A percentile compares a stretch with the other conserved stretches of the same genome.
Evolutionary conservation across 2,113 vertebrate genomes (phyloP).

Genomic region (Catagonus wagneri): DNA sequence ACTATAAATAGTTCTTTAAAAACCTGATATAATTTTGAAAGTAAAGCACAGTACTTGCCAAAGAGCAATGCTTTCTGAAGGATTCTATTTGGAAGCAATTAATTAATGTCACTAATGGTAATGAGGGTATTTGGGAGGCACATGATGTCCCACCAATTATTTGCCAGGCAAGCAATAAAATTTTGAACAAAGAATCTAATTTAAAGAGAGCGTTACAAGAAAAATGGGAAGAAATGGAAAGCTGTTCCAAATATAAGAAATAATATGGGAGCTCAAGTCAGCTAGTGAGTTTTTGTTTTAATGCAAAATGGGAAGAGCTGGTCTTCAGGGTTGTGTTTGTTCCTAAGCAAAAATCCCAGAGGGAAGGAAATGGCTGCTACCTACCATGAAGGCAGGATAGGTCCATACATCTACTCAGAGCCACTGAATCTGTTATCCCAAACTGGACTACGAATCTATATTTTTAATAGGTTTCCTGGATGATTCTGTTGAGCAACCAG

Average conservation of each 20-base stretch:
- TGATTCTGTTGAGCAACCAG: not conserved
- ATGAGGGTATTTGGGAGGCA: not conserved
- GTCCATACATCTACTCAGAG: not conserved
- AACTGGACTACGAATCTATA: not conserved
- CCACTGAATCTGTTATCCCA: no score
- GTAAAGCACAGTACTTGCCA: constrained; percentile 6
- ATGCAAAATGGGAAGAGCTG: not conserved
- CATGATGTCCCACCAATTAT: not conserved
- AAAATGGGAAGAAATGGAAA: constrained; percentile 13
- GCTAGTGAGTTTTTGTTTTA: not conserved
- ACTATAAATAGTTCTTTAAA: constrained; percentile 11
- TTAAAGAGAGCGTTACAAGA: not conserved
- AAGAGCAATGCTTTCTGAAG: constrained; percentile 12
- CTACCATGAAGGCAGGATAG: not conserved
- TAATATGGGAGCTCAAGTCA: not conserved
- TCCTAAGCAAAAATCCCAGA: not conserved
- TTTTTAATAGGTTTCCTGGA: not conserved
- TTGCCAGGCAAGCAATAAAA: not conserved
- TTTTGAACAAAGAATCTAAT: constrained; percentile 27
- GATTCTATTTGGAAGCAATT: constrained; percentile 9
- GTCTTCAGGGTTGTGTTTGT: not conserved
- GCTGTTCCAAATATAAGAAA: not conserved
- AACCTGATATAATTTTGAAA: constrained; percentile 33
- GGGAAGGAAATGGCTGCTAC: not conserved
- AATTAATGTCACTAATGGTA: constrained; percentile 34